Base-by-base conservation (phyloP, 2,888 invertebrate species). In the Drosophila ustulata region DNA sequence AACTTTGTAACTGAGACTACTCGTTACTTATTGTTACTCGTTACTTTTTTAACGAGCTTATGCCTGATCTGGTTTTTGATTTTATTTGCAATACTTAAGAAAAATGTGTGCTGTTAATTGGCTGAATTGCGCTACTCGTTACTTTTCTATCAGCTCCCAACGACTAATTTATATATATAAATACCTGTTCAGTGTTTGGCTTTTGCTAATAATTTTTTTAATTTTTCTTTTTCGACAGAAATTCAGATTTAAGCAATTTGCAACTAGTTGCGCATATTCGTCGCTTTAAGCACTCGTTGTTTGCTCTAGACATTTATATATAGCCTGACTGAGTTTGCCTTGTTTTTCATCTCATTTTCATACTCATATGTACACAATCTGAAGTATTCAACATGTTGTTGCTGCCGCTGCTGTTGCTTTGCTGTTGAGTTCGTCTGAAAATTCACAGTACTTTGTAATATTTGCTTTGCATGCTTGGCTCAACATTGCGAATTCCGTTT, bases 371-470 rank as follows among this genome's bases (percentile, higher is more conserved):
- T 50, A 53, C 41, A 55, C 50, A 64, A 13, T 58, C 50, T 37
- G 34, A 32, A 49, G 53, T 55, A 46, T 71, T 59, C 34, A 34
- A 57, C 57, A 57, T 57, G 57, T 46, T 46, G 56, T 11, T 9
- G 23, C 8, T 43, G 30, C 18, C 39, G 13, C n/a, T 30, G 53
- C 4, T 49, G n/a, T n/a, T n/a, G n/a, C n/a, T n/a, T 7, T 43
- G 55, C 30, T 28, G 43, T 32, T 13, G 49, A 45, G 23, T 55
- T 51, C 57, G 25, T 56, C 59, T 52, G 69, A 74, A 75, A 64
- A 78, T 78, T 78, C 78, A 62, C 74, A 76, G 58, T 65, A 47
- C 78, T 69, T 65, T 76, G 75, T 49, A 59, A 75, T 75, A 68
- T 76, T 78, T 76, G 39, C 69, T 66, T 77, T 52, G 61, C 75